phyloP scores from a whole-genome alignment of 2,888 invertebrate species.

The Acleris emargana region DNA sequence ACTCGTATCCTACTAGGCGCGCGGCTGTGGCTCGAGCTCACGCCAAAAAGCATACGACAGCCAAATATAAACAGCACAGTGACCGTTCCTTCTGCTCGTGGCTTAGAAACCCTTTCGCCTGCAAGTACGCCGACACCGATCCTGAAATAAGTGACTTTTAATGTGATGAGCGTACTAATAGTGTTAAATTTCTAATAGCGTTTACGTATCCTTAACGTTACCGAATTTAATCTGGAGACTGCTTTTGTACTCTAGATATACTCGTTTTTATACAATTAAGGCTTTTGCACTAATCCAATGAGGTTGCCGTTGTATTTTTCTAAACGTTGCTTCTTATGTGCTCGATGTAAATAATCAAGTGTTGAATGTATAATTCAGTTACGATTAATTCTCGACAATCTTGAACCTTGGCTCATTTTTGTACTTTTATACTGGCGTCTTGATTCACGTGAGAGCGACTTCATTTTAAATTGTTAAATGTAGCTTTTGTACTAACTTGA shows the following conservation, averaged over 20 bases:
- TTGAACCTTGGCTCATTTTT: constrained; percentile 71
- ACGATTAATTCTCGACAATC: constrained; percentile 45
- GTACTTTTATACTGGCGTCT: constrained; percentile 76
- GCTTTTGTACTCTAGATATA: constrained; percentile 81
- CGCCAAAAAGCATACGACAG: constrained; percentile 81
- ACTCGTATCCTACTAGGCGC: constrained; percentile 85
- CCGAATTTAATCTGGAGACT: constrained; percentile 85
- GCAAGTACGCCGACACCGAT: constrained; percentile 89
- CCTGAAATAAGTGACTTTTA: constrained; percentile 87
- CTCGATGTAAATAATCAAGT: constrained; percentile 62
- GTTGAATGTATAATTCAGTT: constrained; percentile 55
- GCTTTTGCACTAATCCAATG: constrained; percentile 73
- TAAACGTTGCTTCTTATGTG: constrained; percentile 69
- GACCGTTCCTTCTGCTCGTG: constrained; percentile 90
- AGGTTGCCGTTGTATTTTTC: constrained; percentile 81
- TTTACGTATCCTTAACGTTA: constrained; percentile 78
- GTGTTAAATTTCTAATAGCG: constrained; percentile 58
- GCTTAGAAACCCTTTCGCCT: constrained; percentile 90
- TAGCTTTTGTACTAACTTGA: constrained; percentile 52
- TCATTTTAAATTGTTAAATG: constrained; percentile 43
- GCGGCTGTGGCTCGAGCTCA: constrained; percentile 79
- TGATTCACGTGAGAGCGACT: constrained; percentile 47
- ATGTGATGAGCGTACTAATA: constrained; percentile 45
- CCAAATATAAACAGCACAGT: constrained; percentile 88
- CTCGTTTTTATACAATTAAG: constrained; percentile 71